Evolutionary conservation across 1,140 invertebrate genomes (phyloP).

Genomic region (Batillaria attramentaria): DNA sequence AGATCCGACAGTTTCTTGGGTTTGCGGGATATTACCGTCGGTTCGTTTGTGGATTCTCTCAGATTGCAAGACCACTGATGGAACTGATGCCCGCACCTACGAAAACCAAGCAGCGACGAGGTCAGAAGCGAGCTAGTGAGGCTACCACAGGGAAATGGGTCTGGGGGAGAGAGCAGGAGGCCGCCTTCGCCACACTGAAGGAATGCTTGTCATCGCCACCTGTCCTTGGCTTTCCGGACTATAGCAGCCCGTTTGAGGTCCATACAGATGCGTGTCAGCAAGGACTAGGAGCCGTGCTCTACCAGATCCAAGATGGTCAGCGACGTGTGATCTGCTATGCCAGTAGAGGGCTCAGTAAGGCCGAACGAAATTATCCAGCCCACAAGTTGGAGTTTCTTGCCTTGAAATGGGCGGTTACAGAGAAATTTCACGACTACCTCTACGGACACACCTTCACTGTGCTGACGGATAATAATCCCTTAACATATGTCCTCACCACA

Average conservation of each 20-base stretch:
- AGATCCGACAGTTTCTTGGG: constrained; percentile 71
- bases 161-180: constrained; percentile 38
- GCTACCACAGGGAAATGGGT: constrained; percentile 25
- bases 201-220: constrained; percentile 31
- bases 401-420: constrained; percentile 44
- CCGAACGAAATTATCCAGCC: constrained; percentile 34
- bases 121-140: not conserved
- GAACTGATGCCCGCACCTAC: constrained; percentile 36
- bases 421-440: constrained; percentile 40
- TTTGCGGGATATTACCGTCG: constrained; percentile 69
- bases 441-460: constrained; percentile 20
- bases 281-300: constrained; percentile 55
- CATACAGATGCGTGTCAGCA: constrained; percentile 48
- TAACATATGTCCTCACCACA: constrained; percentile 25
- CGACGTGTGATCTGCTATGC: constrained; percentile 41
- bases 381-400: constrained; percentile 44
- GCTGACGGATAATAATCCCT: constrained; percentile 29
- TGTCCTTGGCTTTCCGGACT: constrained; percentile 44
- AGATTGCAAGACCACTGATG: constrained; percentile 50
- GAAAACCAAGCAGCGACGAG: constrained; percentile 23
- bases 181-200: constrained; percentile 47
- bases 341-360: constrained; percentile 33
- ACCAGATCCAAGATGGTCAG: constrained; percentile 45
- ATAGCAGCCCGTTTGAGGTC: constrained; percentile 42
- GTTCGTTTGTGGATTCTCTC: constrained; percentile 65